Percentiles rank a stretch among this genome's conserved stretches.
Conservation (phyloP, 92 coral and sea anemone genomes). For the Zoanthus solanderi region DNA sequence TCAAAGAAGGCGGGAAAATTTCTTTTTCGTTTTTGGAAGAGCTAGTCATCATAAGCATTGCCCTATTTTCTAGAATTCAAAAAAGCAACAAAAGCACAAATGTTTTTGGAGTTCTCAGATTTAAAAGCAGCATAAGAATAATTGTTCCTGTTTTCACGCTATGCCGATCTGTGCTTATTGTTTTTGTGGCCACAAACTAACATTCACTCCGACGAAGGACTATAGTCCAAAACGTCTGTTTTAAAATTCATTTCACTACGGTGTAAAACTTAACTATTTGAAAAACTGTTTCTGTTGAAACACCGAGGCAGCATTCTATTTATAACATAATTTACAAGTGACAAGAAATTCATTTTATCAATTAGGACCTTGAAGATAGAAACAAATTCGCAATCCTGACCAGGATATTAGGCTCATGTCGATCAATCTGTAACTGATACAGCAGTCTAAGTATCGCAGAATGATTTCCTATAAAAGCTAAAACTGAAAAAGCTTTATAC, state of each 20-base stretch:
- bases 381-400: constrained; percentile 18
- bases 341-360: constrained; percentile 8
- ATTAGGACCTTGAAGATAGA: constrained; percentile 12
- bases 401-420: constrained; percentile 7
- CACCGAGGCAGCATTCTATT: too few relatives aligned
- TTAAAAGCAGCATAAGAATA: not conserved
- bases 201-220: not conserved
- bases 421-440: constrained; percentile 31
- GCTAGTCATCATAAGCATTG: not conserved
- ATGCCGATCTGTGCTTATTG: constrained; percentile 3
- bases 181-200: constrained; percentile 28
- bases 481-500: not conserved
- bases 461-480: not conserved
- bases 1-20: constrained; percentile 74
- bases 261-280: too few relatives aligned
- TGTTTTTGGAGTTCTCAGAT: constrained; percentile 2
- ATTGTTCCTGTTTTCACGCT: constrained; percentile 23
- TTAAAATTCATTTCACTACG: too few relatives aligned
- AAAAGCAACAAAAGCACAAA: not conserved
- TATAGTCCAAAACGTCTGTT: too few relatives aligned
- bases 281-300: too few relatives aligned
- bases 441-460: constrained; percentile 15
- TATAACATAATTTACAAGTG: constrained; percentile 31
- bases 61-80: too few relatives aligned
- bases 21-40: constrained; percentile 2